Percentiles rank a stretch among this genome's conserved stretches.
Conservation (phyloP, 2,113 vertebrate species). For the Chaetops frenatus region DNA sequence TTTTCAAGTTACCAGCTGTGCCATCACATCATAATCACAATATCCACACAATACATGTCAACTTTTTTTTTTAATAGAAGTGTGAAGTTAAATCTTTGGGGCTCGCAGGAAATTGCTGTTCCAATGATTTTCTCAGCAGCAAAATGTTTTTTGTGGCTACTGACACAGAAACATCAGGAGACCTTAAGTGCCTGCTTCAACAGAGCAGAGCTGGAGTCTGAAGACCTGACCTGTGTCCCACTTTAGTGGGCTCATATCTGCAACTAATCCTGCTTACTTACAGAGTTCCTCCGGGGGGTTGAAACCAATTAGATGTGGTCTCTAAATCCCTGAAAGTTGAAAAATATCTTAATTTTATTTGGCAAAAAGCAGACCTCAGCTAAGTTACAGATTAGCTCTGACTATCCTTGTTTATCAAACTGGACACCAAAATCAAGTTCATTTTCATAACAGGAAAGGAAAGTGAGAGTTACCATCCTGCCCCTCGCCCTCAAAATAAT, state of each 20-base stretch:
- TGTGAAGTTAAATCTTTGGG: constrained; percentile 45
- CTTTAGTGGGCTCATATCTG: constrained; percentile 26
- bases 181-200: constrained; percentile 72
- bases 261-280: constrained; percentile 27
- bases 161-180: constrained; percentile 64
- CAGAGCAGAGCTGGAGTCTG: constrained; percentile 39
- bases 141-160: constrained; percentile 33
- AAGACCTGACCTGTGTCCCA: constrained; percentile 34
- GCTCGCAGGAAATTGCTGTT: constrained; percentile 1
- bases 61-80: constrained; percentile 21
- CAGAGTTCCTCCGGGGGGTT: background rate
- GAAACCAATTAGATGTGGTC: constrained; percentile 18
- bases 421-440: constrained; percentile 32
- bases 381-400: constrained; percentile 23
- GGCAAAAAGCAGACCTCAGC: constrained; percentile 39
- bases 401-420: constrained; percentile 21
- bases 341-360: constrained; percentile 43
- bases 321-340: constrained; percentile 19
- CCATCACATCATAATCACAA: constrained; percentile 48
- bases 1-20: constrained; percentile 70
- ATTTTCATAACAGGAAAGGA: constrained; percentile 1
- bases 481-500: background rate
- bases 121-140: constrained; percentile 27
- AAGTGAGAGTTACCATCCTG: constrained; percentile 26
- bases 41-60: constrained; percentile 38